These are phyloP conservation scores for Lutjanus erythropterus DNA, from an alignment of 2,113 vertebrate species.

Conservation along the genomic window DNA sequence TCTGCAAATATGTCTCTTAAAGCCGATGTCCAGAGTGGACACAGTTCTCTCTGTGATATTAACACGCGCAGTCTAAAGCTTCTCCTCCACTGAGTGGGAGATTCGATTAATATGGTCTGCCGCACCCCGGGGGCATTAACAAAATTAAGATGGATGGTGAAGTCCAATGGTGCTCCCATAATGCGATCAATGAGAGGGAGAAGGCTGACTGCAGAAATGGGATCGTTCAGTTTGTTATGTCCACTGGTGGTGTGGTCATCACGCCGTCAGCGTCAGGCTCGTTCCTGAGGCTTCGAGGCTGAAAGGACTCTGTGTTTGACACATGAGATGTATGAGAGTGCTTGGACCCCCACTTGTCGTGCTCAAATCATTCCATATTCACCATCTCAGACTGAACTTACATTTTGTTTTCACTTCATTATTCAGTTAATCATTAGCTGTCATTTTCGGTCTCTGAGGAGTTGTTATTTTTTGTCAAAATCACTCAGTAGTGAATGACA, in stretches of 20 bases:
- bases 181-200: constrained; percentile 30
- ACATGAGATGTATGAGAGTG: not conserved
- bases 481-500: not conserved
- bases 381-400: not conserved
- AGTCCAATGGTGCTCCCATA: constrained; percentile 4
- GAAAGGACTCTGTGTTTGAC: not conserved
- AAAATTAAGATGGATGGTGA: constrained; percentile 45
- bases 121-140: constrained; percentile 17
- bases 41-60: constrained; percentile 12
- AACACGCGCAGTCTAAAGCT: constrained; percentile 18
- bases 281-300: not conserved
- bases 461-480: not conserved
- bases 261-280: not conserved
- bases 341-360: constrained; percentile 34
- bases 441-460: not conserved
- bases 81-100: constrained; percentile 34
- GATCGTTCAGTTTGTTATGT: constrained; percentile 13
- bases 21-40: not conserved
- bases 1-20: not conserved
- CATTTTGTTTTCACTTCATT: constrained; percentile 1
- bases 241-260: not conserved
- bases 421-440: not conserved
- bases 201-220: constrained; percentile 29
- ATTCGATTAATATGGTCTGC: constrained; percentile 25
- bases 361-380: constrained; percentile 23